Conservation (phyloP, 2,888 invertebrate species). For the Chloroclystis v-ata region DNA sequence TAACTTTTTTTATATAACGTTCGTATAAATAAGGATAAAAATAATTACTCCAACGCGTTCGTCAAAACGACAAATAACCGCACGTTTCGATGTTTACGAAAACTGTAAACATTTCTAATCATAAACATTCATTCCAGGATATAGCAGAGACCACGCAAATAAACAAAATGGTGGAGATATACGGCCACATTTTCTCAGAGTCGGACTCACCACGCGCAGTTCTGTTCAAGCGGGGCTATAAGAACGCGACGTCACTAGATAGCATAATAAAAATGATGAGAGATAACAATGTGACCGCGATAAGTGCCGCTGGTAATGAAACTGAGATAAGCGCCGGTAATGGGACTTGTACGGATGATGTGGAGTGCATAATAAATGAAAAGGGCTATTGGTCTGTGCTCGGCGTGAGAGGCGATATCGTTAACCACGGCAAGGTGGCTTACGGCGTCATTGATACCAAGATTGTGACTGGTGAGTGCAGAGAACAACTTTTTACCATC, state of each 20-base stretch:
- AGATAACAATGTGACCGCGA: constrained; percentile 58
- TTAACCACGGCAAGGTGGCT: constrained; percentile 42
- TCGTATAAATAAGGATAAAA: neutral
- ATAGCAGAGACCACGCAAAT: constrained; percentile 56
- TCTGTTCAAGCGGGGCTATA: constrained; percentile 54
- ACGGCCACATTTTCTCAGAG: constrained; percentile 59
- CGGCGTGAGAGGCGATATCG: constrained; percentile 63
- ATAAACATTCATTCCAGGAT: constrained; percentile 43
- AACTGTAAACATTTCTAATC: neutral
- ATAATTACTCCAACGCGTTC: no score
- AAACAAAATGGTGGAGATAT: constrained; percentile 52
- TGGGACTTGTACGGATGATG: constrained; percentile 41
- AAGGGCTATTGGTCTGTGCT: constrained; percentile 53
- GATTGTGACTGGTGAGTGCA: constrained; percentile 61
- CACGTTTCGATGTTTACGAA: neutral
- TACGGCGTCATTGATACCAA: constrained; percentile 79
- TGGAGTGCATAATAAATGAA: constrained; percentile 49
- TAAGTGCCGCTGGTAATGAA: constrained; percentile 42
- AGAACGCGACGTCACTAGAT: constrained; percentile 60
- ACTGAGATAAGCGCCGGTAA: constrained; percentile 41
- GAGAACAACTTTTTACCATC: no score
- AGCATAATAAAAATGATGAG: constrained; percentile 63
- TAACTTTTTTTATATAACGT: no score
- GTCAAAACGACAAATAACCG: no score
- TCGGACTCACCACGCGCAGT: constrained; percentile 57